Evolutionary conservation across 2,888 invertebrate species (phyloP).

Genomic region (Aproaerema taeniolella): DNA sequence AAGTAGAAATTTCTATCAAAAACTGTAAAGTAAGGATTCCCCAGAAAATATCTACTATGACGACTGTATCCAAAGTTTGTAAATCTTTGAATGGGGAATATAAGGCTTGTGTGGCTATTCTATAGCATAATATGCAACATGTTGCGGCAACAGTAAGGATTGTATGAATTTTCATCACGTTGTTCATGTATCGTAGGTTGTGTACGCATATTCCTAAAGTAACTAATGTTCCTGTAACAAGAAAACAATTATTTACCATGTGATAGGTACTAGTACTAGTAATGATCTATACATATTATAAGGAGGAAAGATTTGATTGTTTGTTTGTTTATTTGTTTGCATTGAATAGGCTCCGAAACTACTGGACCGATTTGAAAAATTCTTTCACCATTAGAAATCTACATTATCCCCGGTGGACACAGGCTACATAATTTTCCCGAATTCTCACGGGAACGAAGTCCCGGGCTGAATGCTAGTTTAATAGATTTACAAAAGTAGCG

Average conservation of each 20-base stretch:
- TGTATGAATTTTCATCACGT: constrained; percentile 46
- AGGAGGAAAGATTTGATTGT: too few relatives aligned
- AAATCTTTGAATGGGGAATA: constrained; percentile 35
- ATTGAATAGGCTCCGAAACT: too few relatives aligned
- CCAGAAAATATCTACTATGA: constrained; percentile 60
- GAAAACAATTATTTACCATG: neutral
- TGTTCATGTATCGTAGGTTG: constrained; percentile 55
- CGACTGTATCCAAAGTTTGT: constrained; percentile 44
- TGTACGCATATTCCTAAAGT: constrained; percentile 51
- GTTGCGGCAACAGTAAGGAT: constrained; percentile 41
- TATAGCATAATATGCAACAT: constrained; percentile 42
- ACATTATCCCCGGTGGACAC: too few relatives aligned
- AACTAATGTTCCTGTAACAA: constrained; percentile 45
- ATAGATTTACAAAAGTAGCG: too few relatives aligned
- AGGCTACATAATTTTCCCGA: too few relatives aligned
- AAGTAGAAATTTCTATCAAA: constrained; percentile 51
- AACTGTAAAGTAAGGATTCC: constrained; percentile 44
- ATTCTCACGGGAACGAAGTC: too few relatives aligned
- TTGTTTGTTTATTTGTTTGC: too few relatives aligned
- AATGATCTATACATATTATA: too few relatives aligned
- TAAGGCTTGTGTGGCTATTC: constrained; percentile 40
- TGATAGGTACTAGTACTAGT: too few relatives aligned
- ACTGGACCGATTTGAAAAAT: too few relatives aligned
- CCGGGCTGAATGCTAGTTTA: too few relatives aligned
- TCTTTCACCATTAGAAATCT: too few relatives aligned